These are phyloP conservation scores for Indicator maculatus DNA, from an alignment of 2,113 vertebrate genomes.

Conservation along the genomic window DNA sequence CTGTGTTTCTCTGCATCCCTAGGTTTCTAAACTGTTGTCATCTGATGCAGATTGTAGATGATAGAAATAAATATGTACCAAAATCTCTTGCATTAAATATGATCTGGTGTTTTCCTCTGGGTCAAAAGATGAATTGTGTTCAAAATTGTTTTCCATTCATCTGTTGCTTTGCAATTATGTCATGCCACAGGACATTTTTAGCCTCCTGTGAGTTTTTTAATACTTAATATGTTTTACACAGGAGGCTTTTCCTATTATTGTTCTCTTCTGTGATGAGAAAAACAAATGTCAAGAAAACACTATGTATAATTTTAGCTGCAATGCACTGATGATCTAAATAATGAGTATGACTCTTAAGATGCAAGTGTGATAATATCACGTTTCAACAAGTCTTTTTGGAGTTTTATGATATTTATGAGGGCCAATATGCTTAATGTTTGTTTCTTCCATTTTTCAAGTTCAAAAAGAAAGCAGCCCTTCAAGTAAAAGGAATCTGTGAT, in stretches of 20 bases:
- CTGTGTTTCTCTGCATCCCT: neutral
- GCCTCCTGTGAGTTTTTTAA: neutral
- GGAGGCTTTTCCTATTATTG: slow-evolving; percentile 45
- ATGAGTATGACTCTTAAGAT: neutral
- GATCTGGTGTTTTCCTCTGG: neutral
- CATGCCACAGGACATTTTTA: neutral
- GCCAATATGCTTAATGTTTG: neutral
- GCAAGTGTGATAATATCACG: neutral
- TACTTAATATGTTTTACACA: neutral
- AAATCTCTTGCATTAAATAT: neutral
- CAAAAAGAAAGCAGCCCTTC: neutral
- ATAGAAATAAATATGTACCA: neutral
- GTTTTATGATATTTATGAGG: neutral
- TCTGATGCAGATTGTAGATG: neutral
- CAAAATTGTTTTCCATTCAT: neutral
- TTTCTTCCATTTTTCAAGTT: neutral
- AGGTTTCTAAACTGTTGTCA: neutral
- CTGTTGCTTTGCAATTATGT: neutral
- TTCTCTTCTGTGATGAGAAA: slow-evolving; percentile 46
- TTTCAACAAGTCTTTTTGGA: neutral
- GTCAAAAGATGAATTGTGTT: neutral
- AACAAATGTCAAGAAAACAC: neutral
- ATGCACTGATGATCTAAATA: neutral
- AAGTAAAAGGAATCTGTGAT: neutral
- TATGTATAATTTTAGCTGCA: neutral